phyloP scores from a whole-genome alignment of 2,888 invertebrate species.

The Habroteleia sp. region DNA sequence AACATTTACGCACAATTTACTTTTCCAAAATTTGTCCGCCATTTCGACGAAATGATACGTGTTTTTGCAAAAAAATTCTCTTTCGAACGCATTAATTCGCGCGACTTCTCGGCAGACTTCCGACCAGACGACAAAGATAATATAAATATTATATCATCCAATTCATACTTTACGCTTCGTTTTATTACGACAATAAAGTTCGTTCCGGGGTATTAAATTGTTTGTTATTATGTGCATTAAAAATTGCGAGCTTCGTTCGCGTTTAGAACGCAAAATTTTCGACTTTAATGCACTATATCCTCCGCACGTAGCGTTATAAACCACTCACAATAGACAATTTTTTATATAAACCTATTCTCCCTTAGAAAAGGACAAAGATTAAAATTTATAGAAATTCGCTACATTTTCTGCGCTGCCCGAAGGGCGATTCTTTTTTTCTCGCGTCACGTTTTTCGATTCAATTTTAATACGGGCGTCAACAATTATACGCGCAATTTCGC shows the following conservation, averaged over 20 bases:
- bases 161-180: conserved; percentile 23
- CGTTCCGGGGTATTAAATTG: conserved; percentile 37
- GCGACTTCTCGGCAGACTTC: background rate
- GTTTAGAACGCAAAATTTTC: conserved; percentile 48
- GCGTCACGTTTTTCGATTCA: conserved; percentile 13
- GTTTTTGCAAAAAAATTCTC: too few relatives aligned
- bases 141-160: conserved; percentile 33
- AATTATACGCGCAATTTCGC: conserved; percentile 1
- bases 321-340: conserved; percentile 55
- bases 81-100: conserved; percentile 2
- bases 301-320: conserved; percentile 44
- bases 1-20: too few relatives aligned
- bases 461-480: conserved; percentile 6
- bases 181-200: conserved; percentile 46
- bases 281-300: conserved; percentile 49
- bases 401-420: conserved; percentile 19
- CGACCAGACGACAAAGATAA: conserved; percentile 16
- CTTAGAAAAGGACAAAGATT: conserved; percentile 38
- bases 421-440: conserved; percentile 10
- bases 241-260: conserved; percentile 33
- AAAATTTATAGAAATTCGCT: conserved; percentile 51
- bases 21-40: too few relatives aligned
- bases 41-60: too few relatives aligned
- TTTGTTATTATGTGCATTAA: conserved; percentile 52
- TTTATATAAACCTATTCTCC: conserved; percentile 55